Conservation (phyloP, 2,113 vertebrate genomes). For the Athene noctua region DNA sequence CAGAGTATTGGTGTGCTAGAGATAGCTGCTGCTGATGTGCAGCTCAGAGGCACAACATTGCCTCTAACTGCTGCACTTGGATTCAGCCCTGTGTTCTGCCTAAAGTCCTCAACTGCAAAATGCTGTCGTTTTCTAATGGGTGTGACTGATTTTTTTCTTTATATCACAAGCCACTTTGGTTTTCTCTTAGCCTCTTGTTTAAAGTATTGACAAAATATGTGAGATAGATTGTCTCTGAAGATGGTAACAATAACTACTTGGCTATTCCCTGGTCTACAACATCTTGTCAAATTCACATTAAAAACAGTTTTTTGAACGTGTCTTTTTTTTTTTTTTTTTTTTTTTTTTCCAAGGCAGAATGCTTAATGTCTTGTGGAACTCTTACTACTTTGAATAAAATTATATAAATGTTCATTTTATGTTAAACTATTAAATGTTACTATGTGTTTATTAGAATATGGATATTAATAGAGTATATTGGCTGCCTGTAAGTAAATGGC, state of each 20-base stretch:
- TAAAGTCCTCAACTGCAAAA: background rate
- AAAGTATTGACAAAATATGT: background rate
- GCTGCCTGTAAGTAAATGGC: background rate
- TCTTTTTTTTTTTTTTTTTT: background rate
- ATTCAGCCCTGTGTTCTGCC: background rate
- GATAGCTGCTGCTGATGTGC: constrained; percentile 2
- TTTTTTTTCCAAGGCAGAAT: background rate
- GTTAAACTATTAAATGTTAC: background rate
- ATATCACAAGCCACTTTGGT: constrained; percentile 25
- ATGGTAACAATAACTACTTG: background rate
- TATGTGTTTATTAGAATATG: background rate
- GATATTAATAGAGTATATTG: background rate
- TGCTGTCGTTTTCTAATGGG: constrained; percentile 9
- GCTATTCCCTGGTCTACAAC: background rate
- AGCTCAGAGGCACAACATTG: constrained; percentile 8
- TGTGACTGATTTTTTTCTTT: background rate
- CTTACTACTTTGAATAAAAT: background rate
- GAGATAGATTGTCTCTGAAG: background rate
- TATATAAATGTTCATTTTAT: background rate
- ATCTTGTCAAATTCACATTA: background rate
- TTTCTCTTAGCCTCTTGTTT: background rate
- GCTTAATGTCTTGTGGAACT: background rate
- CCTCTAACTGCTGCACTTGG: constrained; percentile 10
- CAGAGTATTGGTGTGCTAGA: background rate
- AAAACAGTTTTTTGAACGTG: background rate